These are phyloP conservation scores for Hyla sarda DNA, from an alignment of 2,113 vertebrate genomes.

Conservation along the genomic window DNA sequence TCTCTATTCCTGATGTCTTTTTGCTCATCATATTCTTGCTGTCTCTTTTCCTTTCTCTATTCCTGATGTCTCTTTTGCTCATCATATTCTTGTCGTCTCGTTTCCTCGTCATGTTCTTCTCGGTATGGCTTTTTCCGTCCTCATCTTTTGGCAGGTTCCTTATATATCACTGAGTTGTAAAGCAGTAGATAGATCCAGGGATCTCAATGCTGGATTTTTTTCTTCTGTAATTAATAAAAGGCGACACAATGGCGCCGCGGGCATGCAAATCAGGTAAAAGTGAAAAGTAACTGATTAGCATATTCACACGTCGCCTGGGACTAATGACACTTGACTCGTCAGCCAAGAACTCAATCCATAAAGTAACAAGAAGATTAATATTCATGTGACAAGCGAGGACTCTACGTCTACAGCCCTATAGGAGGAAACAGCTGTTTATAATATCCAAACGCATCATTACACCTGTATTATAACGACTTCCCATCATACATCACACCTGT, in stretches of 20 bases:
- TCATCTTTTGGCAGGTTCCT: no score
- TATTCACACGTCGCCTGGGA: background rate
- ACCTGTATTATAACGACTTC: no score
- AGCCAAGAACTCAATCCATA: conserved; percentile 10
- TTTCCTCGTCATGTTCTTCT: no score
- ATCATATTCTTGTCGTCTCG: no score
- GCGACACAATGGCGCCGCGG: background rate
- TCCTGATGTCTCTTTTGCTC: no score
- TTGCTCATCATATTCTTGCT: no score
- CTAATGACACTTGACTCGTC: conserved; percentile 20
- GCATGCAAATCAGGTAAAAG: conserved; percentile 15
- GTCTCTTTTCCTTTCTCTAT: no score
- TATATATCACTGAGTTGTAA: no score
- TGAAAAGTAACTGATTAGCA: conserved; percentile 39
- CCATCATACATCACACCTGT: no score
- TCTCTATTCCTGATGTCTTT: no score
- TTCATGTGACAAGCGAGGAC: background rate
- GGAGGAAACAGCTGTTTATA: background rate
- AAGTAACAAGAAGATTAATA: background rate
- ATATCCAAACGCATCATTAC: no score
- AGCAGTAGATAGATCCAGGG: background rate
- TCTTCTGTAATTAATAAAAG: conserved; percentile 3
- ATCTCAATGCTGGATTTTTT: background rate
- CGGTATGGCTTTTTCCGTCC: no score
- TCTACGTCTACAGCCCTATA: background rate